Base-by-base conservation (phyloP, 1,140 invertebrate species). In the Oncopeltus fasciatus region DNA sequence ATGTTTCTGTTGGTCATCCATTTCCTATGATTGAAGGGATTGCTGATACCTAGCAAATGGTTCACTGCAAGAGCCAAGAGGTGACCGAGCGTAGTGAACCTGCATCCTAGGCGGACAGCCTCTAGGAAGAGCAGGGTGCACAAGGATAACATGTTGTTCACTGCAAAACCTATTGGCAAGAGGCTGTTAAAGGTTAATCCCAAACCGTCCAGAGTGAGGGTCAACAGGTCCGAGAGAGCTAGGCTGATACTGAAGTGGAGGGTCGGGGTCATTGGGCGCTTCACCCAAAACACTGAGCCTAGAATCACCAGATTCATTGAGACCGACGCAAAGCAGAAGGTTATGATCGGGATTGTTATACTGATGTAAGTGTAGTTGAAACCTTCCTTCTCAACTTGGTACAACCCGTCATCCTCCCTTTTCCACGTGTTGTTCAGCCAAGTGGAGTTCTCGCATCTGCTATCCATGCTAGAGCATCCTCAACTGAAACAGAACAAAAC, bases 21-120 rank as follows among this genome's bases (percentile, higher is more conserved):
- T 68, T 31, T 74, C 72, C 1, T 79, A 67, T 84, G 83, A 60
- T 84, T 82, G 2, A 85, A 73, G 0, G 83, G 83, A 63, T 76
- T 74, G 4, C 80, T 68, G 43, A 80, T 81, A 18, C 83, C 83
- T 20, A 83, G 72, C 70, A 83, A 85, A 67, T 87, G 85, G 69
- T 86, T 85, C 18, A 83, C 69, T 4, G 84, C 82, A 29, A 87
- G 74, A 1, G 79, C 79, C 14, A 84, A 67, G 4, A 87, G 74
- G 70, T 87, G 85, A 8, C 78, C 70, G 1, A 85, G 77, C 0
- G 83, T 81, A 11, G 83, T 80, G 12, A 83, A 74, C 33, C 82
- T 72, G 1, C 75, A 76, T 4, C 77, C 77, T 44, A 81, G 67
- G 61, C 81, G 69, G 28, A 80, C 71, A 5, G 75, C 77, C 69